phyloP scores from a whole-genome alignment of 2,113 vertebrate genomes.

The Rhea pennata region DNA sequence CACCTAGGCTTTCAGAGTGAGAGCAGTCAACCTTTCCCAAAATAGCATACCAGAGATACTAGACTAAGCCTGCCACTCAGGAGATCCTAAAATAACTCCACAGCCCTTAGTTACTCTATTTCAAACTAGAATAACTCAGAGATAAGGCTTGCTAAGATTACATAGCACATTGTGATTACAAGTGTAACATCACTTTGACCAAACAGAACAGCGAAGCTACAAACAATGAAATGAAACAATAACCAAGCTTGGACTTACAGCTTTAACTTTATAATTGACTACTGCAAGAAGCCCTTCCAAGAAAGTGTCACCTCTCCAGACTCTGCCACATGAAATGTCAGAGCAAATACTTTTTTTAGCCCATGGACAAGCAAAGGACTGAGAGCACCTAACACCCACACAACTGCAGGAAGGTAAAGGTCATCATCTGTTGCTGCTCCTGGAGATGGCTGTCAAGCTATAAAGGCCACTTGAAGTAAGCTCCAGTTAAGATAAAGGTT shows the following conservation, averaged over 20 bases:
- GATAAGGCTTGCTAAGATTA: not conserved
- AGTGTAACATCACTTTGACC: not conserved
- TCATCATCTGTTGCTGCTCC: not conserved
- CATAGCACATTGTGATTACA: not conserved
- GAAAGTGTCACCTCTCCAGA: not conserved
- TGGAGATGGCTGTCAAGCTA: not conserved
- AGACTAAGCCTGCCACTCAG: conserved; percentile 13
- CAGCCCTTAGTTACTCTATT: not conserved
- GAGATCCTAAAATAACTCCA: conserved; percentile 54
- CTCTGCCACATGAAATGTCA: not conserved
- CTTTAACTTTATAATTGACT: not conserved
- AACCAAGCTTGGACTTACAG: not conserved
- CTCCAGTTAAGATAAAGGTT: not conserved
- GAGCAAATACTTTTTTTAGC: not conserved
- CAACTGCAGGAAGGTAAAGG: not conserved
- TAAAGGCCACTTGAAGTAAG: not conserved
- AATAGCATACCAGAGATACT: conserved; percentile 42
- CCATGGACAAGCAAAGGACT: not conserved
- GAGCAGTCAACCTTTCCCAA: conserved; percentile 38
- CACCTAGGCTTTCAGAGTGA: not conserved
- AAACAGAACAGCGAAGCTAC: not conserved
- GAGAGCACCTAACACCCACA: not conserved
- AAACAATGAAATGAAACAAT: not conserved
- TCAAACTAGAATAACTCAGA: conserved; percentile 11
- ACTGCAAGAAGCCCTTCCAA: not conserved